A percentile compares a stretch with the other conserved stretches of the same genome.
These are phyloP conservation scores for Digitonthophagus gazella DNA, from an alignment of 2,888 invertebrate species.

Conservation along the genomic window DNA sequence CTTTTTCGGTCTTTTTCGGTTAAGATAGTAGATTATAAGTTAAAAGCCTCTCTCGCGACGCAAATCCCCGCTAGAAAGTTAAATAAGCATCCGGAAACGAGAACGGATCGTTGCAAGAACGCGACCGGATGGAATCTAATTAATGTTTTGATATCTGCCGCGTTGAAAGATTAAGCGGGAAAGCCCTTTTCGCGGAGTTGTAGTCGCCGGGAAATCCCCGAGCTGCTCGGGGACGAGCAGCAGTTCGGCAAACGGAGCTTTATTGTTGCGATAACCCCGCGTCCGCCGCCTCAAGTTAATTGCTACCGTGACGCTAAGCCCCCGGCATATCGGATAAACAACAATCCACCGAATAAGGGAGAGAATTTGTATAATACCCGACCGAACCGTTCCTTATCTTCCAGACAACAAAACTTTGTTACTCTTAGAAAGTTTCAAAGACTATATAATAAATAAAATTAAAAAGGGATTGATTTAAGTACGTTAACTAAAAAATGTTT, in stretches of 20 bases:
- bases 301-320: slow-evolving; percentile 37
- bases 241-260: background rate
- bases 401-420: background rate
- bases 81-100: background rate
- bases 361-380: slow-evolving; percentile 40
- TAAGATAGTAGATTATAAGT: background rate
- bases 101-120: background rate
- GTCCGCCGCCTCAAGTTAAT: slow-evolving; percentile 36
- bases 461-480: too few relatives aligned
- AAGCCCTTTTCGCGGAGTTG: background rate
- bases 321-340: slow-evolving; percentile 41
- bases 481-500: too few relatives aligned
- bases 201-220: background rate
- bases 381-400: slow-evolving; percentile 9
- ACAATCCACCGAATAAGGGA: slow-evolving; percentile 37
- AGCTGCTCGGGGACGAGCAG: background rate
- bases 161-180: background rate
- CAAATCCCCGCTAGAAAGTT: background rate
- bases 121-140: background rate
- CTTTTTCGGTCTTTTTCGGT: background rate
- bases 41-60: background rate
- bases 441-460: background rate
- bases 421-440: too few relatives aligned
- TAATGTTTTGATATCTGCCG: background rate
- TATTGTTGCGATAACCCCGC: background rate